Evolutionary conservation across 2,888 invertebrate genomes (phyloP).

Genomic region (Nymphalis polychloros): DNA sequence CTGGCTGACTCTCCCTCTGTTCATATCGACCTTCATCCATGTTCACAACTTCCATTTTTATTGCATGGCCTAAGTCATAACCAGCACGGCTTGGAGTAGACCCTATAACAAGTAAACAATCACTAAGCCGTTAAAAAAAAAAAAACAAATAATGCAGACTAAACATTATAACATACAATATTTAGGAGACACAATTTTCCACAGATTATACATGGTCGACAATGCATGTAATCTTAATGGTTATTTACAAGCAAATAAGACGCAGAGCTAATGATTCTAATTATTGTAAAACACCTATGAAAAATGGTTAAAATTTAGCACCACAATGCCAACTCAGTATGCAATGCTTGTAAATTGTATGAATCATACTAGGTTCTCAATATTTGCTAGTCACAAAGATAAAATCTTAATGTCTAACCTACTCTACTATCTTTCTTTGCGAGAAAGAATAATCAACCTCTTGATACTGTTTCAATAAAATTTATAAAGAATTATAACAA

Average conservation of each 20-base stretch:
- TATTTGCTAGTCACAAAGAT: constrained; percentile 34
- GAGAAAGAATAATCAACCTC: constrained; percentile 5
- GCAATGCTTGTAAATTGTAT: constrained; percentile 41
- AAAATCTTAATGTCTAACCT: constrained; percentile 33
- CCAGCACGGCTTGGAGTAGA: constrained; percentile 60
- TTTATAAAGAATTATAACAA: not conserved
- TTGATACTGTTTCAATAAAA: not conserved
- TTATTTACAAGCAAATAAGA: constrained; percentile 59
- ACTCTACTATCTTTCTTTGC: constrained; percentile 23
- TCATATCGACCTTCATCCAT: constrained; percentile 70
- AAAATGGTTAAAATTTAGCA: constrained; percentile 61
- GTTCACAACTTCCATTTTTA: constrained; percentile 75
- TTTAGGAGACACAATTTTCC: constrained; percentile 65
- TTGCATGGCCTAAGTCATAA: constrained; percentile 75
- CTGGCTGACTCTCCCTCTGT: constrained; percentile 62
- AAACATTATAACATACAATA: constrained; percentile 54
- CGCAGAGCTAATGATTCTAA: constrained; percentile 60
- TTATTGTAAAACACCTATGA: constrained; percentile 56
- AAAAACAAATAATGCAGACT: constrained; percentile 35
- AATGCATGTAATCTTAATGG: constrained; percentile 38
- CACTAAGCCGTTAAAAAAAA: constrained; percentile 33
- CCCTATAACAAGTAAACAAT: constrained; percentile 63
- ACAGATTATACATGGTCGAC: constrained; percentile 62
- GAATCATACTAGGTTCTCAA: constrained; percentile 37
- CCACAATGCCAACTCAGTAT: constrained; percentile 53